Evolutionary conservation across 2,888 invertebrate species (phyloP).

Genomic region (Gymnosoma rotundatum): DNA sequence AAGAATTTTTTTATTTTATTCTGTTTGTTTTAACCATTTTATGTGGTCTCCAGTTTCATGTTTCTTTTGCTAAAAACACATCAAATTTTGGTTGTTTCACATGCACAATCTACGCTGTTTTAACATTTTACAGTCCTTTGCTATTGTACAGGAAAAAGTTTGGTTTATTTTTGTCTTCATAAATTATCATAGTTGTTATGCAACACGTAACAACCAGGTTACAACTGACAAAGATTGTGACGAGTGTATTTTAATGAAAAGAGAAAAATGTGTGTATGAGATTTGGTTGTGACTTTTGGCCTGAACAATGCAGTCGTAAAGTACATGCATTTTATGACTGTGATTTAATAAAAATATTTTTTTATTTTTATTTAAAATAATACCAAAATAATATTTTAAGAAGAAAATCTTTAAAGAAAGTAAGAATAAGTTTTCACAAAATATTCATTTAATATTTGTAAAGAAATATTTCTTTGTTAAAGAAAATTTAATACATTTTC

Average conservation of each 20-base stretch:
- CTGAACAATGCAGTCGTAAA: too few relatives aligned
- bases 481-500: too few relatives aligned
- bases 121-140: background rate
- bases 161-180: background rate
- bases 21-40: background rate
- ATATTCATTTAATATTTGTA: too few relatives aligned
- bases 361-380: too few relatives aligned
- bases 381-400: too few relatives aligned
- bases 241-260: slow-evolving; percentile 22
- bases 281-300: background rate
- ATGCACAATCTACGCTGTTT: slow-evolving; percentile 15
- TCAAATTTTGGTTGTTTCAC: slow-evolving; percentile 2
- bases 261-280: slow-evolving; percentile 13
- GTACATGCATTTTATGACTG: too few relatives aligned
- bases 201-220: background rate
- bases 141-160: background rate
- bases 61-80: slow-evolving; percentile 3
- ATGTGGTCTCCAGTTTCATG: slow-evolving; percentile 25
- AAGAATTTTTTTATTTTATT: background rate
- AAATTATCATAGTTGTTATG: slow-evolving; percentile 5
- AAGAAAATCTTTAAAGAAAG: too few relatives aligned
- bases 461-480: too few relatives aligned
- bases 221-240: slow-evolving; percentile 16
- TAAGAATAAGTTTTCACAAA: too few relatives aligned
- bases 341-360: too few relatives aligned